phyloP scores from a whole-genome alignment of 2,888 invertebrate species.

The Sminthurides aquaticus region DNA sequence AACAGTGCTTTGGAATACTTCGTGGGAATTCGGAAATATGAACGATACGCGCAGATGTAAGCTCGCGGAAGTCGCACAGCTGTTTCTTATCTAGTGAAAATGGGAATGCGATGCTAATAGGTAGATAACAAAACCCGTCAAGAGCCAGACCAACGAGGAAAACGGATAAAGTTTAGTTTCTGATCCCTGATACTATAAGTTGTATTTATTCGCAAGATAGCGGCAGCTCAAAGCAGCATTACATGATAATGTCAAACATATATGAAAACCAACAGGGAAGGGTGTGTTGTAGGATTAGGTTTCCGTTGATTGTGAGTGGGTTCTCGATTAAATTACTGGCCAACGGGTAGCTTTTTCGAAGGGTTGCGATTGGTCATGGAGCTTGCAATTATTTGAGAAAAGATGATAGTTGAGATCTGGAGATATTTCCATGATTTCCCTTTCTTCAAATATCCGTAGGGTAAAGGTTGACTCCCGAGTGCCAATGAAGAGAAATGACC shows the following conservation, averaged over 20 bases:
- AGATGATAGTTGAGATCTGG: conserved; percentile 65
- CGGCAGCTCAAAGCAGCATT: no score
- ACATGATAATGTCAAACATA: no score
- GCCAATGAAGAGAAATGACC: conserved; percentile 78
- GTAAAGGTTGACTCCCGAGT: conserved; percentile 93
- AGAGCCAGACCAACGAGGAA: background rate
- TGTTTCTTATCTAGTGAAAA: background rate
- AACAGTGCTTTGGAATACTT: background rate
- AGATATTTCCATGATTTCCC: conserved; percentile 86
- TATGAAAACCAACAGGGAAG: no score
- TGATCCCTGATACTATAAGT: no score
- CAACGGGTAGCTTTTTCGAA: conserved; percentile 16
- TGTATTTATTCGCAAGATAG: no score
- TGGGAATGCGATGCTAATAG: background rate
- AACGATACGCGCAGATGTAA: background rate
- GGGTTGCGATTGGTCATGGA: background rate
- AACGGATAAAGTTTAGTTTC: background rate
- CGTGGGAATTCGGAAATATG: background rate
- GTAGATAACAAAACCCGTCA: background rate
- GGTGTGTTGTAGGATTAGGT: no score
- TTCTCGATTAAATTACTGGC: conserved; percentile 1
- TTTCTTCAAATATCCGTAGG: conserved; percentile 92
- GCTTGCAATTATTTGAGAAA: background rate
- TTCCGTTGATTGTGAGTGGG: background rate
- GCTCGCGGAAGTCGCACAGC: background rate